Evolutionary conservation across 2,113 vertebrate species (phyloP).

Genomic region (Pseudopipra pipra): DNA sequence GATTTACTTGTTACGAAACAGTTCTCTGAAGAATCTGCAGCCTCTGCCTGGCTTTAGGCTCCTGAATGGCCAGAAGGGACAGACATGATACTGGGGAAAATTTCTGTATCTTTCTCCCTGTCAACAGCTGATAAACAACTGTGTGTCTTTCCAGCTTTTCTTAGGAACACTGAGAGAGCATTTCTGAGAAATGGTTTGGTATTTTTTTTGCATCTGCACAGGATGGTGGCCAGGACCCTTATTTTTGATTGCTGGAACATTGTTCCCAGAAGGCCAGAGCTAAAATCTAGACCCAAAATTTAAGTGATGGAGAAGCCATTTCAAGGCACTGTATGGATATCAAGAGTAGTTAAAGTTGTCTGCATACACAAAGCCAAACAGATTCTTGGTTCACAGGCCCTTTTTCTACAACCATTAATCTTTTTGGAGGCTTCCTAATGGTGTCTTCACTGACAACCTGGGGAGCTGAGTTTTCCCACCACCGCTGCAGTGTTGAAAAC

Average conservation of each 20-base stretch:
- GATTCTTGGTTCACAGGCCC: background rate
- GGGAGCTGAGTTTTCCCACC: background rate
- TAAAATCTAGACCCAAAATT: background rate
- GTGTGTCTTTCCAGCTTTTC: background rate
- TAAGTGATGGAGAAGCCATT: background rate
- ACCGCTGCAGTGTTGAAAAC: background rate
- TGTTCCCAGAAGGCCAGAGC: background rate
- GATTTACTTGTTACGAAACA: fast-evolving
- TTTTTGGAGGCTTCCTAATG: background rate
- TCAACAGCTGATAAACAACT: background rate
- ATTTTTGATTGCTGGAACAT: background rate
- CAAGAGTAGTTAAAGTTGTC: background rate
- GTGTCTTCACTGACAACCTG: background rate
- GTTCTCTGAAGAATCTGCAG: background rate
- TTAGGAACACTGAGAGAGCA: background rate
- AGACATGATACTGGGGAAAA: background rate
- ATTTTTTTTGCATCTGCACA: background rate
- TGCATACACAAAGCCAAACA: background rate
- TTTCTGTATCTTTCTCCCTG: background rate
- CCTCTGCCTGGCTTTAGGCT: background rate
- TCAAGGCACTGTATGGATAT: background rate
- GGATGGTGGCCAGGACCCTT: background rate
- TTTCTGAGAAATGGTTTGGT: background rate
- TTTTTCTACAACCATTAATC: background rate
- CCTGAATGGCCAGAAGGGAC: background rate